These are phyloP conservation scores for Grammomys surdaster DNA, from an alignment of 2,113 vertebrate species.

Conservation along the genomic window DNA sequence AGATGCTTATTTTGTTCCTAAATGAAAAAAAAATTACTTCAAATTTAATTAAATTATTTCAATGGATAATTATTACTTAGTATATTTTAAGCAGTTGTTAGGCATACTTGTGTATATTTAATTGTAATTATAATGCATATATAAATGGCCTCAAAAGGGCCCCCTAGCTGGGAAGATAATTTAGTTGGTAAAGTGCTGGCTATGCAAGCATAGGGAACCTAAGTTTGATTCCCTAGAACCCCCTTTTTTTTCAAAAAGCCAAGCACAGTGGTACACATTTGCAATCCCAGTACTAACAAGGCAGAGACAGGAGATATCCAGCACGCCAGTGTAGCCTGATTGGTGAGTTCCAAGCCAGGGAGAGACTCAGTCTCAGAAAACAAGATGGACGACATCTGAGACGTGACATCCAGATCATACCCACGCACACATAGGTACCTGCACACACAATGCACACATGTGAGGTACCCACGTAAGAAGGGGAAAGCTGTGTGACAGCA, in stretches of 20 bases:
- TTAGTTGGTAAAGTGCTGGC: not conserved
- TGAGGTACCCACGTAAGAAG: not conserved
- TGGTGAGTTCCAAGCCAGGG: not conserved
- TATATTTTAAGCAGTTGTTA: constrained; percentile 38
- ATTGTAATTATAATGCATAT: not conserved
- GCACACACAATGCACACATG: not conserved
- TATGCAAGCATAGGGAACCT: not conserved
- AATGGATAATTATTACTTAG: constrained; percentile 36
- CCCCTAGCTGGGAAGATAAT: not conserved
- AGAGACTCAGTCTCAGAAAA: not conserved
- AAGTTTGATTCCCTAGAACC: not conserved
- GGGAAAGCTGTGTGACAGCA: not conserved
- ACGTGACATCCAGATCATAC: not conserved
- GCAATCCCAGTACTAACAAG: not conserved
- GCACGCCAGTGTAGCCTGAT: not conserved
- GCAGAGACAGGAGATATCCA: not conserved
- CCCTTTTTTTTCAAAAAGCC: not conserved
- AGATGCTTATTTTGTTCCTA: constrained; percentile 57
- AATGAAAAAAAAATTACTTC: constrained; percentile 44
- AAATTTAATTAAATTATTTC: constrained; percentile 55
- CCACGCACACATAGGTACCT: not conserved
- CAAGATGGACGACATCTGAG: not conserved
- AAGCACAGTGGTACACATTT: not conserved
- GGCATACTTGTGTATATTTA: constrained; percentile 18
- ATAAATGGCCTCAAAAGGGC: constrained; percentile 34